Conservation (phyloP, 2,888 invertebrate species). For the Agrochola circellaris region DNA sequence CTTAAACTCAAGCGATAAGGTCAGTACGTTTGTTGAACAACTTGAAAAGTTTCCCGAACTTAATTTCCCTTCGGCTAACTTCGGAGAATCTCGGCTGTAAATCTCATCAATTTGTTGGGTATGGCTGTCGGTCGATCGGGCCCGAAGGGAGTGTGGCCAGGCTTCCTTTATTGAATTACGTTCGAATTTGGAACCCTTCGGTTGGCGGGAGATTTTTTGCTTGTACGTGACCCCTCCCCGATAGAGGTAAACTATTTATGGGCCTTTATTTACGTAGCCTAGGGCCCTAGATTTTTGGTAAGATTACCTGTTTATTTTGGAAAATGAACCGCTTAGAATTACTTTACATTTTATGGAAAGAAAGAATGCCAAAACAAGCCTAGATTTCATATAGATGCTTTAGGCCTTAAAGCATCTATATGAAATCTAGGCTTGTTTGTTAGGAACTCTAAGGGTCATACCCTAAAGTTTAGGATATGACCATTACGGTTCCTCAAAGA, state of each 20-base stretch:
- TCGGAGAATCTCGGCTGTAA: conserved; percentile 84
- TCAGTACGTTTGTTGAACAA: conserved; percentile 76
- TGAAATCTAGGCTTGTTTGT: too few species aligned
- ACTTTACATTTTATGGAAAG: background rate
- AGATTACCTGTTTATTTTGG: conserved; percentile 19
- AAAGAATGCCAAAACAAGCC: background rate
- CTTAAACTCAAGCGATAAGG: conserved; percentile 75
- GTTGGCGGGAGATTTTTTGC: conserved; percentile 68
- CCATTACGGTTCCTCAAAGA: background rate
- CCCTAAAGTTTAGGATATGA: too few species aligned
- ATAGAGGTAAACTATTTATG: conserved; percentile 74
- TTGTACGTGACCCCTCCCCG: conserved; percentile 70
- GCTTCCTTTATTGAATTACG: conserved; percentile 84
- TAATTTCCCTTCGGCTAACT: conserved; percentile 87
- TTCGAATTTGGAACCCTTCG: conserved; percentile 73
- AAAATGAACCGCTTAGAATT: conserved; percentile 7
- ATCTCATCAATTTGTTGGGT: conserved; percentile 87
- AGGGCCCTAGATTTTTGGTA: conserved; percentile 50
- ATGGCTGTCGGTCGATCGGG: conserved; percentile 74
- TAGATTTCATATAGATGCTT: background rate
- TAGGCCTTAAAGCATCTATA: too few species aligned
- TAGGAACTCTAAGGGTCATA: too few species aligned
- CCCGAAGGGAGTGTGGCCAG: conserved; percentile 77
- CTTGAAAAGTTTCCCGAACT: conserved; percentile 82
- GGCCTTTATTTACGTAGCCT: conserved; percentile 72